Percentiles rank a stretch among this genome's conserved stretches.
Evolutionary conservation across 2,113 vertebrate genomes (phyloP).

Genomic region (Orycteropus afer): DNA sequence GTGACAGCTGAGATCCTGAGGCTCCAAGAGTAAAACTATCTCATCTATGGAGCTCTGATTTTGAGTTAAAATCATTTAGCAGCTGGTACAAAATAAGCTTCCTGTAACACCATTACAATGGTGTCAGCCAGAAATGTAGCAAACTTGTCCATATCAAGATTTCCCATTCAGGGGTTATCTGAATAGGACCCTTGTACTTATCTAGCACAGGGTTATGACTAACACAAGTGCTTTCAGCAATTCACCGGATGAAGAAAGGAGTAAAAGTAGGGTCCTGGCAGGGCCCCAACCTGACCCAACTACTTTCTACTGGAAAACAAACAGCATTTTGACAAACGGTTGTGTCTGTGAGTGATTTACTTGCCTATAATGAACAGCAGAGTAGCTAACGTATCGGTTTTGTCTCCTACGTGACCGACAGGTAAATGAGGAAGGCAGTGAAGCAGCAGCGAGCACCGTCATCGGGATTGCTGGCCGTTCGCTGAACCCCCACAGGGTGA

Average conservation of each 20-base stretch:
- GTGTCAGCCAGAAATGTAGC: not conserved
- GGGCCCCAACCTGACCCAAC: not conserved
- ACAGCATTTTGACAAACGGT: not conserved
- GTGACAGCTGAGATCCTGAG: not conserved
- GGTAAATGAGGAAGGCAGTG: conserved; percentile 98
- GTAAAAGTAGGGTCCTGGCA: not conserved
- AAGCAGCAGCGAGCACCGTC: conserved; percentile 90
- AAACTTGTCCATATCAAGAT: not conserved
- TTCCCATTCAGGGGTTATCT: not conserved
- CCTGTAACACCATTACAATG: not conserved
- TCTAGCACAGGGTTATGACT: not conserved
- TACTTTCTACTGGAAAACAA: not conserved
- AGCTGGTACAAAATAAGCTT: not conserved
- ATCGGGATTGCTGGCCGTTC: conserved; percentile 90
- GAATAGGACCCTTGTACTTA: not conserved
- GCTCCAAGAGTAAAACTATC: not conserved
- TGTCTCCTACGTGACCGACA: conserved; percentile 72
- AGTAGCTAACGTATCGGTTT: not conserved
- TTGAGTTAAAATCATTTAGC: not conserved
- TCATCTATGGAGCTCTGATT: not conserved
- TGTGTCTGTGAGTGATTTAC: not conserved
- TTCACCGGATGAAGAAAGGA: not conserved
- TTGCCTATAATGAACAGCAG: not conserved
- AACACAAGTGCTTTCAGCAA: not conserved
- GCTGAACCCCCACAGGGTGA: conserved; percentile 85